These are phyloP conservation scores for Enteromius fasciolatus DNA, from an alignment of 2,797 vertebrate species.

Conservation along the genomic window DNA sequence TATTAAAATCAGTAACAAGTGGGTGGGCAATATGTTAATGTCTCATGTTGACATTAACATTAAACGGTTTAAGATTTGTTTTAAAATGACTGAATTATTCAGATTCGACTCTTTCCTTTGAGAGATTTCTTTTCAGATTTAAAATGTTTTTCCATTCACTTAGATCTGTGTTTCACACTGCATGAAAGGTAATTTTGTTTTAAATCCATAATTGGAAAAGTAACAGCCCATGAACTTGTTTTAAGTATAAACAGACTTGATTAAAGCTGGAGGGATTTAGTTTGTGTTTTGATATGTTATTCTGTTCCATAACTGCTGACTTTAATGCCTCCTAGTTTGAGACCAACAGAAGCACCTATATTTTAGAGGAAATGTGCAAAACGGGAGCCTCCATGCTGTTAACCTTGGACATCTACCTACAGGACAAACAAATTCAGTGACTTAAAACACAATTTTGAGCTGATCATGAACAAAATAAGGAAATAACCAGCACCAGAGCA, in stretches of 20 bases:
- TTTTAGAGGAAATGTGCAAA: not conserved
- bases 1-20: no score
- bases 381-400: not conserved
- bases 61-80: no score
- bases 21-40: no score
- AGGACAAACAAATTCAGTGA: constrained; percentile 9
- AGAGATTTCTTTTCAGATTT: no score
- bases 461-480: constrained; percentile 4
- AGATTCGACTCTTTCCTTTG: no score
- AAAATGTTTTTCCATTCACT: no score
- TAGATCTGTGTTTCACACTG: no score
- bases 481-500: constrained; percentile 14
- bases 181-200: no score
- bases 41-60: no score
- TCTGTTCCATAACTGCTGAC: not conserved
- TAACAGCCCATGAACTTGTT: not conserved
- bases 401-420: constrained; percentile 22
- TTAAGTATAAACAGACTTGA: not conserved
- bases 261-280: not conserved
- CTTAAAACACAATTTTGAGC: constrained; percentile 54
- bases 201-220: not conserved
- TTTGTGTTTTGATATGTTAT: not conserved
- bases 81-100: no score
- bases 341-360: not conserved
- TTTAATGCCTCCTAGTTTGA: not conserved